Base-by-base conservation (phyloP, 2,888 invertebrate genomes). In the Sinotaia quadrata region DNA sequence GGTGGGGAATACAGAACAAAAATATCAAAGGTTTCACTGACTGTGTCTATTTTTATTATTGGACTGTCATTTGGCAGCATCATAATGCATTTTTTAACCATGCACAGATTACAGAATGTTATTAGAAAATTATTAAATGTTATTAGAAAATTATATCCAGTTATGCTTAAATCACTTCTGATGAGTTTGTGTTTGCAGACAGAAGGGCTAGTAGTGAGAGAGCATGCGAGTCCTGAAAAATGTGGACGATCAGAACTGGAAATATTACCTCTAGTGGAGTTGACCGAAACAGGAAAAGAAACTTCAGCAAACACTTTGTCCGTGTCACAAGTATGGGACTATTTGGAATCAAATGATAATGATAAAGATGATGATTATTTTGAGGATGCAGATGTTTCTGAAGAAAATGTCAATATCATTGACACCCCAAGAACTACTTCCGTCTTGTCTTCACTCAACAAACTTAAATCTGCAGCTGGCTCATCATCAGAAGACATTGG, bases 271-370 rank as follows among this genome's bases (percentile, higher is more conserved):
- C n/a, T n/a, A n/a, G n/a, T n/a, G n/a, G n/a, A n/a, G n/a, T n/a
- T n/a, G n/a, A n/a, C n/a, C n/a, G n/a, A n/a, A n/a, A n/a, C n/a
- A n/a, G n/a, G n/a, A n/a, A n/a, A n/a, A n/a, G n/a, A n/a, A n/a
- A n/a, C n/a, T n/a, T n/a, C n/a, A n/a, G 21, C 47, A 8, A 54
- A 54, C 27, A 27, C 54, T 18, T 54, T 54, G 31, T 54, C 54
- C 18, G 54, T 54, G 2, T 54, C 54, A 54, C 54, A 54, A 27
- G 54, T 54, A 15, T 54, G 54, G 54, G 31, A 54, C 54, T 54
- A 54, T 29, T 29, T 54, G 10, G 54, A 54, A 31, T 54, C 54
- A n/a, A 54, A 54, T 18, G 54, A 27, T 7, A 29, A 29, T 8
- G 54, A 24, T 2, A 31, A 54, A 2, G 54, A 54, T 10, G 18